Evolutionary conservation across 2,888 invertebrate genomes (phyloP), one percentile per base, ranked within the genome.

Genomic region (Dendrolimus pini): DNA sequence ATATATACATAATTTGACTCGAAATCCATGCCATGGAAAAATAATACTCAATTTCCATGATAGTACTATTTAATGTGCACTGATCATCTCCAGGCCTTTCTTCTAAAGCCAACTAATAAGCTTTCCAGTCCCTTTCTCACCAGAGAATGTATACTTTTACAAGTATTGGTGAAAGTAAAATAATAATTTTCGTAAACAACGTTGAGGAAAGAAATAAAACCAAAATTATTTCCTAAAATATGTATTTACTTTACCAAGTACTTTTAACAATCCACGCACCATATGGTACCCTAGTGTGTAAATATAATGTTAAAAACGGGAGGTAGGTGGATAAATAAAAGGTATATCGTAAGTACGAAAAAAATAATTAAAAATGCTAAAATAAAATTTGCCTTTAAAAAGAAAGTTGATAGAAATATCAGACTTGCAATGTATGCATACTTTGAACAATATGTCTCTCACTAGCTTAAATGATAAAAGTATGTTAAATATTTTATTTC

Each of bases 191-290:
- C 6, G 30, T 30, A 30, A 30, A 30, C 6, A 30, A 30, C 30
- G 18, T 30, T 0, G 30, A 30, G 30, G 30, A 0, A 30, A 30
- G 30, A 30, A 30, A 30, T 30, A 30, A 30, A 30, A 30, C 30
- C 30, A 30, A 30, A 30, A 30, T 30, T 41, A 67, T 67, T 71
- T 77, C 76, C 78, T 82, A 82, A 82, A 80, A 76, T 80, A 30
- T 30, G 30, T 30, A 83, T 84, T 83, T 82, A 82, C 78, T 83
- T 78, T 67, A 79, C 70, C 80, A 80, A 74, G 78, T 77, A 75
- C 65, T 71, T 80, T 70, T 79, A 83, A 85, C 81, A 83, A 83
- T 82, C 81, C 82, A 80, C 72, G 77, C 74, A 83, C 78, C 77
- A 63, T 77, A 72, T 72, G 80, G 79, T 80, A 80, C 74, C 75